Evolutionary conservation across 2,797 vertebrate genomes (phyloP).

Genomic region (Anabas testudineus): DNA sequence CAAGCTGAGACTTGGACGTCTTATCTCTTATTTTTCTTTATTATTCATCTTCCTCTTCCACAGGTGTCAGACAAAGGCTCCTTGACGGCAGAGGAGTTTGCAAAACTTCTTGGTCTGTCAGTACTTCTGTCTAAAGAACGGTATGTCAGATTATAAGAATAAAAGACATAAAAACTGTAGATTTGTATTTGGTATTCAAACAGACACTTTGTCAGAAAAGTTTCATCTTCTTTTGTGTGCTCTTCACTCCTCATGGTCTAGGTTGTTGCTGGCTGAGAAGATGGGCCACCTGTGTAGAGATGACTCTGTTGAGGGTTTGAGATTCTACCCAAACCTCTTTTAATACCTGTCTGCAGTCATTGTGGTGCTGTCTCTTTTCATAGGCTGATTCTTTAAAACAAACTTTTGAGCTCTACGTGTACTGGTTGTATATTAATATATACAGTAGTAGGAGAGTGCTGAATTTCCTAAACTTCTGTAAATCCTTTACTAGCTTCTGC

Average conservation of each 20-base stretch:
- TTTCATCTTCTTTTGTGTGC: background rate
- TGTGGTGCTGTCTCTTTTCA: background rate
- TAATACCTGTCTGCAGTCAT: slow-evolving; percentile 73
- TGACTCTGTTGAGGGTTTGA: slow-evolving; percentile 97
- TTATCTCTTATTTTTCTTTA: background rate
- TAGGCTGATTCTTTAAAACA: slow-evolving; percentile 26
- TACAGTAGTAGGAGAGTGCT: background rate
- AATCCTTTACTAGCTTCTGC: too few species aligned
- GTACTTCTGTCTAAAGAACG: slow-evolving; percentile 98
- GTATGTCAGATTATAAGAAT: slow-evolving; percentile 65
- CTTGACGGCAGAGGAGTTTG: slow-evolving; percentile 96
- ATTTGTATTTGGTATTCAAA: background rate
- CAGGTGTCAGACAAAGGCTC: slow-evolving; percentile 97
- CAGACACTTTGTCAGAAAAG: background rate
- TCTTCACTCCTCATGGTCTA: slow-evolving; percentile 61
- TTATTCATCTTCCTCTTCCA: slow-evolving; percentile 13
- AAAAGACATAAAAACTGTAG: background rate
- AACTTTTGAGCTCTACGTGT: slow-evolving; percentile 13
- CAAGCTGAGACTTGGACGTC: background rate
- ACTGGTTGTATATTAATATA: background rate
- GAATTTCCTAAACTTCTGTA: too few species aligned
- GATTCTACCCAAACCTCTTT: slow-evolving; percentile 97
- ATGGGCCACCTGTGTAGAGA: slow-evolving; percentile 98
- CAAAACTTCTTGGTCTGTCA: slow-evolving; percentile 96
- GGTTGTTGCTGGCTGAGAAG: slow-evolving; percentile 96